Evolutionary conservation across 2,888 invertebrate species (phyloP), one percentile per base, ranked within the genome.

Genomic region (Drosophila tanythrix): DNA sequence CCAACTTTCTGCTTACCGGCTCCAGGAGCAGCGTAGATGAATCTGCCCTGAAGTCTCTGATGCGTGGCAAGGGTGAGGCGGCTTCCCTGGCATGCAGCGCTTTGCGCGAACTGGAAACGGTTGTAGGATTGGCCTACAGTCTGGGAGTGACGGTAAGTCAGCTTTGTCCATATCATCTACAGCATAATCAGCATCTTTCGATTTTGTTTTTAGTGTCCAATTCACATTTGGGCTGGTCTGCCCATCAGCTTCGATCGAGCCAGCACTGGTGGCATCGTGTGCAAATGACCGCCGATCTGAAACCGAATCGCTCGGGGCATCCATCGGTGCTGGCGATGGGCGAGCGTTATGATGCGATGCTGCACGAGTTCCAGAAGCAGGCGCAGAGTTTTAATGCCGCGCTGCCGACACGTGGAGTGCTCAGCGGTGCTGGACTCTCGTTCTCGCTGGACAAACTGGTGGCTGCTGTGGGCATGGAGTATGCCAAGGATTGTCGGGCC

Each of bases 311-410:
- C n/a, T 81, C 88, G 1, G 82, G 85, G 0, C 95, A 93, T 76
- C 94, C 94, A 84, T 96, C 95, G 79, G 95, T 98, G 0, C 94
- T 99, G 51, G 98, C 98, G 0, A 96, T 96, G 10, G 99, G 99
- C 0, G 98, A 98, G 46, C 95, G 98, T 82, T 99, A 98, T 87
- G 98, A 99, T 92, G 95, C 95, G 13, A 94, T 98, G 94, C 94
- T 99, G 18, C 94, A 95, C 61, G 95, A 95, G 60, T 96, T 96
- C 88, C 95, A 96, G 74, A 93, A 93, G 72, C 92, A 93, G 64
- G 93, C 92, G 2, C 93, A 93, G 70, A 91, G 92, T 33, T 92
- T 90, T 38, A 93, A 93, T 72, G 81, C 91, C 2, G 89, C 88
- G 2, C 76, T 92, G 52, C 89, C 92, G 1, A 64, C 86, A 0